Evolutionary conservation across 2,888 invertebrate species (phyloP).

Genomic region (Trissoscelio sp.): DNA sequence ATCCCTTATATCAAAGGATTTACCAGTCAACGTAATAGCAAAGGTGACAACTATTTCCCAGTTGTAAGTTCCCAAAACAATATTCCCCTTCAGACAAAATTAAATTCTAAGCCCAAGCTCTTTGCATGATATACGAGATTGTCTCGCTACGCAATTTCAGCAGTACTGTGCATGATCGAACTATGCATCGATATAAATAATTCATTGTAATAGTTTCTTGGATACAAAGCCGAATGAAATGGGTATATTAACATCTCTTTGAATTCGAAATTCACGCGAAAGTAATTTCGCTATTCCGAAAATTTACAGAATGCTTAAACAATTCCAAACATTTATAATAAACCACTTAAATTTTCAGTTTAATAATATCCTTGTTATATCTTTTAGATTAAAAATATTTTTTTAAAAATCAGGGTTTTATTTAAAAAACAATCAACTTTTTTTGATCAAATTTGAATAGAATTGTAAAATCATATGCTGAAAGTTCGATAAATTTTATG

Average conservation of each 20-base stretch:
- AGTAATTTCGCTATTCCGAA: conserved; percentile 30
- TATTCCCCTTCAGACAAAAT: conserved; percentile 24
- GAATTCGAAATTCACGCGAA: conserved; percentile 37
- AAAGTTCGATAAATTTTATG: no score
- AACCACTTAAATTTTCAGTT: no score
- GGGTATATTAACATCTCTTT: conserved; percentile 54
- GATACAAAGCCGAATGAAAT: conserved; percentile 32
- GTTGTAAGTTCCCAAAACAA: conserved; percentile 40
- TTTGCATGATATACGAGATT: conserved; percentile 48
- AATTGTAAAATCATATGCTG: no score
- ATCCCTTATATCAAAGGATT: conserved; percentile 3
- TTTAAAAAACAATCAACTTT: no score
- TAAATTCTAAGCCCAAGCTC: conserved; percentile 46
- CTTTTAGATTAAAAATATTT: no score
- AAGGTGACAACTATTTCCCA: conserved; percentile 23
- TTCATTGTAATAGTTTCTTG: conserved; percentile 57
- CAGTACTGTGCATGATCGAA: conserved; percentile 50
- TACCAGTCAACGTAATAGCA: conserved; percentile 9
- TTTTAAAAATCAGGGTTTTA: no score
- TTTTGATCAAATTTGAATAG: no score
- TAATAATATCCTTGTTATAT: no score
- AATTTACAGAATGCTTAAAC: background rate
- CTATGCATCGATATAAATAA: conserved; percentile 53
- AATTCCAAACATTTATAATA: no score
- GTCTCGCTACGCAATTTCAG: conserved; percentile 37